Evolutionary conservation across 2,113 vertebrate genomes (phyloP), one percentile per base, ranked within the genome.

Genomic region (Lipotes vexillifer): DNA sequence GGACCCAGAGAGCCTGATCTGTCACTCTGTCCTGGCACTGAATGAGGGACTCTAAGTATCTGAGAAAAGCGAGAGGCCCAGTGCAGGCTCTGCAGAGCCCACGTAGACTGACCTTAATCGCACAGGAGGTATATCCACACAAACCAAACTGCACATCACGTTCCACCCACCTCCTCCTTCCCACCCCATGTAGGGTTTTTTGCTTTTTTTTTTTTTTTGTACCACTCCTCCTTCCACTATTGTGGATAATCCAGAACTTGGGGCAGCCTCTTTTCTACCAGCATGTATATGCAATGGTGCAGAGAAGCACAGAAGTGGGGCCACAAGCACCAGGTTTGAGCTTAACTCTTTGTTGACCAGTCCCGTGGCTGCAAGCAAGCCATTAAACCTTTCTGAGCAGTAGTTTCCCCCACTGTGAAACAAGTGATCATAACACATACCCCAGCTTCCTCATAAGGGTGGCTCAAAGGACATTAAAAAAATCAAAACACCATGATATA

Each of bases 91-190:
- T 0, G 0, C 68, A 33, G 49, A 72, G 63, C 63, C 49, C 61
- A 3, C 12, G 1, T 10, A 46, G 38, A 59, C 41, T 2, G 9
- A 63, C 86, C 46, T 41, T 31, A 21, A 36, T 25, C 0, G 0
- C 4, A 1, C 0, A 65, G 78, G 11, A 20, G 14, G 33, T 27
- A 33, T 52, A 17, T 9, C 31, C 25, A 3, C 38, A 6, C 59
- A 44, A 81, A 55, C 33, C 57, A 14, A 27, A 38, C 46, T 12
- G 13, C 15, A 3, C 0, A 2, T 3, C 29, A 10, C 61, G 4
- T 49, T 46, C 52, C 38, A 21, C n/a, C 27, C 38, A 12, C 15
- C 20, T 74, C 11, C n/a, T 57, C 13, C 65, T 21, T 20, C 77
- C 82, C 17, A 5, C 46, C 33, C 29, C 1, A 0, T 3, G 9